Base-by-base conservation (phyloP, 2,113 vertebrate genomes). In the Notiomystis cincta region DNA sequence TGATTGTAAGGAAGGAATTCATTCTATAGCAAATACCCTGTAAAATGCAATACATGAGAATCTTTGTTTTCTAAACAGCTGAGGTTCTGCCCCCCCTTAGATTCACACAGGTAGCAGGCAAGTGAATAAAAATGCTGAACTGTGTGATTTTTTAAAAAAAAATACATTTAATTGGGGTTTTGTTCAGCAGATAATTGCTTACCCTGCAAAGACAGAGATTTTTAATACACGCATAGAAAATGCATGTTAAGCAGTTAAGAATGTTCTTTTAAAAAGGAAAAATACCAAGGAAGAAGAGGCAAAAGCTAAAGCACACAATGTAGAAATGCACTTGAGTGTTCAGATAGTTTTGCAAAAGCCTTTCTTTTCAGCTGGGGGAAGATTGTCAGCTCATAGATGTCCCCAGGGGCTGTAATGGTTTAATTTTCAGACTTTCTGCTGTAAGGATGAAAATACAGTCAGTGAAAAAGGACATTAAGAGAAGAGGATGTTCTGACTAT, bases 401-500 rank as follows among this genome's bases (percentile, higher is more conserved):
- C 98, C 93, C 96, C 66, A 75, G 96, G 48, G 96, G 50, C 89
- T 20, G 7, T 77, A 97, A 92, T 95, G 98, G 96, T 97, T 98
- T 98, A 97, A 98, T 98, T 98, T 98, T 98, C 97, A 96, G 84
- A 40, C 82, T 95, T 76, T 83, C 86, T 89, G 82, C 83, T 92
- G 91, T 60, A 95, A 93, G 89, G 94, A 91, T 95, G 93, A 94
- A 97, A 97, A 96, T 95, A 69, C 31, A 95, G 53, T 79, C 31
- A 77, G 72, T 91, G 73, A 89, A 97, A 94, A 82, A 92, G 54
- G 44, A 91, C 38, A 18, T 69, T 87, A 88, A 94, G 94, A 94
- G 88, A 56, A 89, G 62, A 73, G 57, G 81, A 58, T 76, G 20
- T 93, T 95, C 58, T 40, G 72, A 61, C 3, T 58, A 90, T 82